Conservation (phyloP, 2,888 invertebrate genomes). For the Rhagium mordax region DNA sequence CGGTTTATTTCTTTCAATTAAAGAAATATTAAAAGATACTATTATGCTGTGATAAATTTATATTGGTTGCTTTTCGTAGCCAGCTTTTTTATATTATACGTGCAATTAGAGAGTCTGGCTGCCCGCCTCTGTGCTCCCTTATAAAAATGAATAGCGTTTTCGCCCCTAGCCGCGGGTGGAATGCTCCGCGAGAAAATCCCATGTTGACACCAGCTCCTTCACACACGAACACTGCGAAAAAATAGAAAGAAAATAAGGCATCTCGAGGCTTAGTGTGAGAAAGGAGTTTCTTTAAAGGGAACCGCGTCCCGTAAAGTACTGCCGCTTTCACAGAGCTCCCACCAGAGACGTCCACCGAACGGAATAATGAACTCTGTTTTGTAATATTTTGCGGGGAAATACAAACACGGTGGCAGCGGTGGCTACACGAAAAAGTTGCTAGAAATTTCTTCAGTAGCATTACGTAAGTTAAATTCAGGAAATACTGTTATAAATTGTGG, state of each 20-base stretch:
- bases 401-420: neutral
- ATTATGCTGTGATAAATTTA: too few species aligned
- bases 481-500: too few species aligned
- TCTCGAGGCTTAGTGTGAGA: conserved; percentile 59
- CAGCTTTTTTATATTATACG: too few species aligned
- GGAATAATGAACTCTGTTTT: neutral
- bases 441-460: too few species aligned
- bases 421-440: neutral
- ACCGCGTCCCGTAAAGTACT: conserved; percentile 56
- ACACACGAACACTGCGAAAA: conserved; percentile 63
- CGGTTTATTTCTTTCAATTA: too few species aligned
- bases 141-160: conserved; percentile 64
- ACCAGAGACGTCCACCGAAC: conserved; percentile 29
- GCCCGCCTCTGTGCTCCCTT: conserved; percentile 43
- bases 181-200: conserved; percentile 59
- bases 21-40: too few species aligned
- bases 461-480: too few species aligned
- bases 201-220: conserved; percentile 65
- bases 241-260: conserved; percentile 64
- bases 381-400: neutral
- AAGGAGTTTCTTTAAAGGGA: conserved; percentile 59
- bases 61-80: too few species aligned
- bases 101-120: neutral
- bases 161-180: conserved; percentile 50
- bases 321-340: conserved; percentile 48